Percentiles rank a stretch among this genome's conserved stretches.
These are phyloP conservation scores for Paguma larvata DNA, from an alignment of 2,797 vertebrate genomes.

Conservation along the genomic window DNA sequence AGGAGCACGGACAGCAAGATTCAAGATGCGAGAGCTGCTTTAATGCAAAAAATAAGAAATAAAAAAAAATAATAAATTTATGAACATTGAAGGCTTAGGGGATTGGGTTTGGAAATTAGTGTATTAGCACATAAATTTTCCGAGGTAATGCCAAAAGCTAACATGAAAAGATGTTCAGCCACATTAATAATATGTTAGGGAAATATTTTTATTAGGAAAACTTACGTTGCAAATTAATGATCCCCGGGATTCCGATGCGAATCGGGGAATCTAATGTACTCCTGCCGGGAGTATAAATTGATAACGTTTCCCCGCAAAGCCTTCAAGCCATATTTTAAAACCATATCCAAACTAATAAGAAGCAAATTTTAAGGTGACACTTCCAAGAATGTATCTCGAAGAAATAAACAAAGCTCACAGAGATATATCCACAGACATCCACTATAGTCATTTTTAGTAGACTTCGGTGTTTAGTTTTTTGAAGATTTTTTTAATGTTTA, in stretches of 20 bases:
- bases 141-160: background rate
- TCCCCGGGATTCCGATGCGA: background rate
- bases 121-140: background rate
- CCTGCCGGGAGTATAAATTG: background rate
- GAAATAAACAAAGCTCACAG: background rate
- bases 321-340: background rate
- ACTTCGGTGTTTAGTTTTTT: background rate
- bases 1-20: background rate
- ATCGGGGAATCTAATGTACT: background rate
- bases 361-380: background rate
- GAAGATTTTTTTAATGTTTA: no score
- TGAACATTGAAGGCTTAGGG: background rate
- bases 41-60: background rate
- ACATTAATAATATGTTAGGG: background rate
- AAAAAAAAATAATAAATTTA: background rate
- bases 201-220: background rate
- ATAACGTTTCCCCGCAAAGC: background rate
- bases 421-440: background rate
- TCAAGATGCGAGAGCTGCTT: background rate
- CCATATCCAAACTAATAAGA: background rate
- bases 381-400: background rate
- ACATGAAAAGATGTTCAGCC: background rate
- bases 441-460: background rate
- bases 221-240: background rate
- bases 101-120: background rate